Evolutionary conservation across 1,140 invertebrate species (phyloP).

Genomic region (Macrostomum lignano): DNA sequence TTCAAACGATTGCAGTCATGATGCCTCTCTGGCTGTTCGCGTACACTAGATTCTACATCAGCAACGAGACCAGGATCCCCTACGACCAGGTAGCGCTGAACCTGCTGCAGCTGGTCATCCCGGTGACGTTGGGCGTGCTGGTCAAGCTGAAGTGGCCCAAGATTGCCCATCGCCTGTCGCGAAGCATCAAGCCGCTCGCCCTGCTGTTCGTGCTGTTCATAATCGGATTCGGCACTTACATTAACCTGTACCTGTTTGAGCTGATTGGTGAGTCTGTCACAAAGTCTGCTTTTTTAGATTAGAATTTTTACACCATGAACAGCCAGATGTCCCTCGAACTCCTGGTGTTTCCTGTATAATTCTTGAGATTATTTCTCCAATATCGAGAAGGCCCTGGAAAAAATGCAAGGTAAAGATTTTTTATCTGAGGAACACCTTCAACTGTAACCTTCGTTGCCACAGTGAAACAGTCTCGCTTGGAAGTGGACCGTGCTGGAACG

Average conservation of each 20-base stretch:
- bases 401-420: no score
- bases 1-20: slow-evolving; percentile 39
- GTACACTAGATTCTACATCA: slow-evolving; percentile 16
- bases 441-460: no score
- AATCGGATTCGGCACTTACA: slow-evolving; percentile 54
- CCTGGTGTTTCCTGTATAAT: no score
- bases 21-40: slow-evolving; percentile 70
- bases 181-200: slow-evolving; percentile 37
- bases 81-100: slow-evolving; percentile 43
- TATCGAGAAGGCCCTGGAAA: no score
- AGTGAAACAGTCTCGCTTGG: no score
- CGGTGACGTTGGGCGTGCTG: slow-evolving; percentile 43
- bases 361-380: no score
- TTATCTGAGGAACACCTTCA: no score
- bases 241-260: slow-evolving; percentile 58
- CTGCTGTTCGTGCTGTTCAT: slow-evolving; percentile 49
- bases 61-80: slow-evolving; percentile 42
- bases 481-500: no score
- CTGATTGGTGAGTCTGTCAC: slow-evolving; percentile 42
- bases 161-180: slow-evolving; percentile 30
- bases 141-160: slow-evolving; percentile 14
- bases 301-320: slow-evolving; percentile 12
- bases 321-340: not conserved
- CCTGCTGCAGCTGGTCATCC: slow-evolving; percentile 45
- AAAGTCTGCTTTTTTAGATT: slow-evolving; percentile 36